Conservation (phyloP, 2,888 invertebrate genomes). For the Dasypolia templi region DNA sequence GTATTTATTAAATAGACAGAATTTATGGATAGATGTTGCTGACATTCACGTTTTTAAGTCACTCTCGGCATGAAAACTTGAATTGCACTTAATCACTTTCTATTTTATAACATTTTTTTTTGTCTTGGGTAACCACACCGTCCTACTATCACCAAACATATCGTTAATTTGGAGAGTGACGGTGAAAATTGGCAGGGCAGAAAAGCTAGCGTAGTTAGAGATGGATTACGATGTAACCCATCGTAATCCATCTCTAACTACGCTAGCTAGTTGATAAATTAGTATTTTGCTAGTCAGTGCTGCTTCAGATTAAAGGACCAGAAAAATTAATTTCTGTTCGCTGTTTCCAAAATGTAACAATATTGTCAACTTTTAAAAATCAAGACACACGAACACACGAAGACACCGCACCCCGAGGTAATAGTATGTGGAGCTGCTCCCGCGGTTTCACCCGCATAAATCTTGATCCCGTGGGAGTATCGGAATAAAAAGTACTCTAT, state of each 20-base stretch:
- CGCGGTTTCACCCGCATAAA: no score
- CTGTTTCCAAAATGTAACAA: not conserved
- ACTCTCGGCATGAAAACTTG: not conserved
- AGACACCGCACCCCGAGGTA: not conserved
- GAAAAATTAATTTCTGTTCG: not conserved
- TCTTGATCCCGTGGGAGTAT: no score
- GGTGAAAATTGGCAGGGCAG: not conserved
- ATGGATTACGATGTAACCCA: not conserved
- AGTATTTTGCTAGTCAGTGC: not conserved
- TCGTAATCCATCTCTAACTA: no score
- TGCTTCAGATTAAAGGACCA: not conserved
- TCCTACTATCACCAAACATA: not conserved
- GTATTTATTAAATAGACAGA: not conserved
- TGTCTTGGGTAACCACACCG: not conserved
- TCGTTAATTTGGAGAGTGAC: not conserved
- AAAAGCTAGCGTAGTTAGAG: not conserved
- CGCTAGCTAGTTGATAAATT: not conserved
- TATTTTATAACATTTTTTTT: not conserved
- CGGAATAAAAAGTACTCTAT: no score
- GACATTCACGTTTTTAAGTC: constrained; percentile 5
- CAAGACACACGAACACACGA: not conserved
- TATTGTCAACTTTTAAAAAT: not conserved
- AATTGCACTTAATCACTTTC: not conserved
- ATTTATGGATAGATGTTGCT: constrained; percentile 16
- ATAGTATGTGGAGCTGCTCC: no score